These are phyloP conservation scores for Yponomeuta evonymella DNA, from an alignment of 2,888 invertebrate genomes.

Conservation along the genomic window DNA sequence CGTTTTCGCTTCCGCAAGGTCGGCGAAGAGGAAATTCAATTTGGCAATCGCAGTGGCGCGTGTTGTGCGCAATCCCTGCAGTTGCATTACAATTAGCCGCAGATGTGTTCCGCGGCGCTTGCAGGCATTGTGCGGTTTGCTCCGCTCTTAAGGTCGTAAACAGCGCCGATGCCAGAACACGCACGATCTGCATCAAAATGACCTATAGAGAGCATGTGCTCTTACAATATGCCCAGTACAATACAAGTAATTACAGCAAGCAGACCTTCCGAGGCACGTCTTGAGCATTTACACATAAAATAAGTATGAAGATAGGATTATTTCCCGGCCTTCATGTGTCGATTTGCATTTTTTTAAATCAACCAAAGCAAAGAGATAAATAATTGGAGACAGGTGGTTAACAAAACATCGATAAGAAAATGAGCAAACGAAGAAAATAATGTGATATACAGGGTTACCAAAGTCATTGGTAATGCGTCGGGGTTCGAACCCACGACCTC, in stretches of 20 bases:
- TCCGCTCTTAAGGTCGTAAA: conserved; percentile 31
- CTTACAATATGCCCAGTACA: neutral
- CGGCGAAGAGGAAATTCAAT: conserved; percentile 37
- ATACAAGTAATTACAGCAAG: neutral
- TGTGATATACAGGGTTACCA: too few species aligned
- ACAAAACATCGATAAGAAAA: too few species aligned
- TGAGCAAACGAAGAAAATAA: too few species aligned
- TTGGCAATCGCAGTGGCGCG: conserved; percentile 30
- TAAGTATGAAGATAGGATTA: neutral
- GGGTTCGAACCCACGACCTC: too few species aligned
- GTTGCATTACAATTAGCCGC: conserved; percentile 21
- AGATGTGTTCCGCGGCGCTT: neutral
- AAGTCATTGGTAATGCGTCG: too few species aligned
- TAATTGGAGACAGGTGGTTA: too few species aligned
- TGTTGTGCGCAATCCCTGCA: conserved; percentile 25
- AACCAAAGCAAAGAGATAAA: too few species aligned
- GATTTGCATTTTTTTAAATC: neutral
- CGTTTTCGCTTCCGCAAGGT: conserved; percentile 27
- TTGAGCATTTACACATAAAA: neutral
- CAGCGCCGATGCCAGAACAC: conserved; percentile 29
- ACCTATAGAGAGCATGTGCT: conserved; percentile 18
- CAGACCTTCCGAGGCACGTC: neutral
- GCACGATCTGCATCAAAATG: conserved; percentile 53
- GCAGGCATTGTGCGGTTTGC: conserved; percentile 19
- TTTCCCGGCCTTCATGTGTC: neutral